Percentiles rank a stretch among this genome's conserved stretches.
phyloP scores from a whole-genome alignment of 2,113 vertebrate species.

The Regulus satrapa region DNA sequence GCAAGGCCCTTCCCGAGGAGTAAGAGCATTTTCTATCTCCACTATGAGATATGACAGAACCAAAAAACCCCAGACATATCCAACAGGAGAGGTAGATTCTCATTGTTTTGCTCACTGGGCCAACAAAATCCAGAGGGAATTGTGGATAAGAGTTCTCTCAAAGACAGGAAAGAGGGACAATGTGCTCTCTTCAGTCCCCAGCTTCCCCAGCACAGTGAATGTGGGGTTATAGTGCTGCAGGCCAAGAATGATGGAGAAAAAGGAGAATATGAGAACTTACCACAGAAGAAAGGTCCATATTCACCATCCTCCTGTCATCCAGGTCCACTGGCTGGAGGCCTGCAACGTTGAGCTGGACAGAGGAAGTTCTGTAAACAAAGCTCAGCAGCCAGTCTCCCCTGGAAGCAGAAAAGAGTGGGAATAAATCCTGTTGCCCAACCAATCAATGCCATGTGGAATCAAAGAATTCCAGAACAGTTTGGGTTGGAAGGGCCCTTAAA shows the following conservation, averaged over 20 bases:
- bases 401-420: neutral
- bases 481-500: neutral
- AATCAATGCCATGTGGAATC: neutral
- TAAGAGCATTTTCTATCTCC: neutral
- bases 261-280: slow-evolving; percentile 61
- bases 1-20: neutral
- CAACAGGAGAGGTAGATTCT: neutral
- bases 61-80: neutral
- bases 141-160: neutral
- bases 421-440: neutral
- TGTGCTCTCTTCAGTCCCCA: neutral
- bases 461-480: neutral
- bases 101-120: neutral
- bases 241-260: neutral
- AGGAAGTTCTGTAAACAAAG: slow-evolving; percentile 92
- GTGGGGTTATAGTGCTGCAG: neutral
- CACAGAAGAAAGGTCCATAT: slow-evolving; percentile 90
- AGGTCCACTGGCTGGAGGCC: slow-evolving; percentile 88
- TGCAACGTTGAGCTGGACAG: slow-evolving; percentile 85
- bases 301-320: slow-evolving; percentile 84
- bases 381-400: slow-evolving; percentile 96
- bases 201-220: neutral
- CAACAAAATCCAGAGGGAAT: neutral
- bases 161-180: neutral
- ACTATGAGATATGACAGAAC: neutral